phyloP scores from a whole-genome alignment of 2,888 invertebrate species.

The Dryomyza anilis region DNA sequence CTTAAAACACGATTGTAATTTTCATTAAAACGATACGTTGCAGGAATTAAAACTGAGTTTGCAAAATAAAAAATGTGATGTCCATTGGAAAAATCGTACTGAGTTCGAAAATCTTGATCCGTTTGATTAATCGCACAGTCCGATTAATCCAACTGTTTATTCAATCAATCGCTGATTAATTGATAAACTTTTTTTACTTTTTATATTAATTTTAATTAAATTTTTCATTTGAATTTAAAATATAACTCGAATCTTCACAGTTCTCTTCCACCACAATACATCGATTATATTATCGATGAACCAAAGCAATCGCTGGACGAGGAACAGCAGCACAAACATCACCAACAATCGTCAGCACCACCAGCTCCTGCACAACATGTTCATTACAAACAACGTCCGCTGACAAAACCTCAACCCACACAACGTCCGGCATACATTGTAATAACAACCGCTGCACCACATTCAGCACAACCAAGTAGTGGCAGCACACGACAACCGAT shows the following conservation, averaged over 20 bases:
- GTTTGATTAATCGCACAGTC: too few relatives aligned
- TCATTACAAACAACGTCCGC: conserved; percentile 23
- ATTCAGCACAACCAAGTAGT: conserved; percentile 18
- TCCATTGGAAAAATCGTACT: too few relatives aligned
- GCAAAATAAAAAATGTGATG: too few relatives aligned
- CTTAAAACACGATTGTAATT: too few relatives aligned
- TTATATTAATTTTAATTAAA: neutral
- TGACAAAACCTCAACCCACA: conserved; percentile 22
- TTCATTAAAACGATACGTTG: too few relatives aligned
- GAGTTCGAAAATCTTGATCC: too few relatives aligned
- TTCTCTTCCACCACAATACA: conserved; percentile 41
- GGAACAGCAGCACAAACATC: conserved; percentile 48
- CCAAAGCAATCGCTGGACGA: conserved; percentile 56
- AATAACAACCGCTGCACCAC: conserved; percentile 50
- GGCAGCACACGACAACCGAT: conserved; percentile 45
- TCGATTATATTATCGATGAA: conserved; percentile 54
- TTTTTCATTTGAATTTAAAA: neutral
- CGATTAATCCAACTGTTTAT: too few relatives aligned
- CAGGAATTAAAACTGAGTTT: too few relatives aligned
- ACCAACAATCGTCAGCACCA: conserved; percentile 25
- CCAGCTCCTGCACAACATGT: neutral
- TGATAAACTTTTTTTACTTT: too few relatives aligned
- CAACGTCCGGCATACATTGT: conserved; percentile 42
- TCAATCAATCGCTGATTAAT: too few relatives aligned
- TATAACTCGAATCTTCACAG: neutral